Conservation (phyloP, 2,888 invertebrate species). For the Diadromus collaris region DNA sequence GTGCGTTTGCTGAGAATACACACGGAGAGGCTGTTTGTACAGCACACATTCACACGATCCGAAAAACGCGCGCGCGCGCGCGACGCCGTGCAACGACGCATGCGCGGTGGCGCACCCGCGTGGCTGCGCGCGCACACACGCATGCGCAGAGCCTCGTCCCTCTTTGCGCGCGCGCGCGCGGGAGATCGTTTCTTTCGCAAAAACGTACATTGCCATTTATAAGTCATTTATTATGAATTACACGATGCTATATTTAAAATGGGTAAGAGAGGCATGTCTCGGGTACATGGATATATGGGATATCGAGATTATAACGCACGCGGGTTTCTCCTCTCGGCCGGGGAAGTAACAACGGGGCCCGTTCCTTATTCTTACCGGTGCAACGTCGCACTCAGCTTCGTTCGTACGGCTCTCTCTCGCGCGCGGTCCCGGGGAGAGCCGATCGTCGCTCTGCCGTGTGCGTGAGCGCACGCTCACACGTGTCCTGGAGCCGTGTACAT, state of each 20-base stretch:
- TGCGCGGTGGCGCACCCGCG: conserved; percentile 23
- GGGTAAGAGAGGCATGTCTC: conserved; percentile 76
- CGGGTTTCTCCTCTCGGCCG: conserved; percentile 62
- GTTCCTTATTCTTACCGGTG: conserved; percentile 51
- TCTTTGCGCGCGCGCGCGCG: conserved; percentile 44
- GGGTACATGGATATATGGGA: conserved; percentile 79
- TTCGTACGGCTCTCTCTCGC: not conserved
- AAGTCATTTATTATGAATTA: conserved; percentile 80
- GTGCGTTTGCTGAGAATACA: not conserved
- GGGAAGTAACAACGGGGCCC: conserved; percentile 67
- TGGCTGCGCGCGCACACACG: conserved; percentile 17
- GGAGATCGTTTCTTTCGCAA: conserved; percentile 63
- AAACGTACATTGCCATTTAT: conserved; percentile 77
- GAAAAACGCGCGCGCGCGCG: conserved; percentile 22
- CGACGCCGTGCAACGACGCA: conserved; percentile 16
- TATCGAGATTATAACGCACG: conserved; percentile 80
- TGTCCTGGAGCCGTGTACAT: conserved; percentile 29
- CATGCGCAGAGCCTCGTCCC: conserved; percentile 8
- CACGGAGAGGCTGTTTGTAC: not conserved
- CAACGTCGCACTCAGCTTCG: conserved; percentile 23
- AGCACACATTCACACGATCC: not conserved
- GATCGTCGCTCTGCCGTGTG: no score
- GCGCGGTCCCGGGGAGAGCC: not conserved
- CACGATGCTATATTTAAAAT: conserved; percentile 80
- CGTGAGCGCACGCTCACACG: conserved; percentile 54